phyloP scores from a whole-genome alignment of 2,888 invertebrate species.

The Sinelater perroti region DNA sequence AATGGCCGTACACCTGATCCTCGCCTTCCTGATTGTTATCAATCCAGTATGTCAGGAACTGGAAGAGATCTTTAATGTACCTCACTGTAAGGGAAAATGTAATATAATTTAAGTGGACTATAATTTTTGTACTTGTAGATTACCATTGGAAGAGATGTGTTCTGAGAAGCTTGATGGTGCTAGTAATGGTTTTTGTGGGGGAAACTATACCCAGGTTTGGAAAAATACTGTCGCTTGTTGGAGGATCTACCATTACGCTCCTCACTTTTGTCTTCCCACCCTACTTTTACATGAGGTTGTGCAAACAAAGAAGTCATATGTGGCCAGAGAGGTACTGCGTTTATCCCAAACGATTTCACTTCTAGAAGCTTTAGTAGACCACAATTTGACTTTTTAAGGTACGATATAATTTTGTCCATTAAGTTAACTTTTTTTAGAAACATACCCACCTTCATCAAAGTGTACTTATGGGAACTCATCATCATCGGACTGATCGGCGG shows the following conservation, averaged over 20 bases:
- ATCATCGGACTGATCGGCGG: constrained; percentile 69
- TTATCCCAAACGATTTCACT: too few relatives aligned
- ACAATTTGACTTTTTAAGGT: not conserved
- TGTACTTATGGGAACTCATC: constrained; percentile 70
- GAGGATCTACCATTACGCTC: constrained; percentile 74
- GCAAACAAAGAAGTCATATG: constrained; percentile 59
- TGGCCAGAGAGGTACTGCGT: constrained; percentile 61
- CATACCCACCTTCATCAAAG: constrained; percentile 66
- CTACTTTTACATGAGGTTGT: constrained; percentile 71
- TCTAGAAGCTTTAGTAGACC: not conserved
- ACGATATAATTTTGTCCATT: not conserved
- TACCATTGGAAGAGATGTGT: constrained; percentile 68
- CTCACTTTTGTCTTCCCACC: constrained; percentile 75
- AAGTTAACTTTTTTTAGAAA: constrained; percentile 63
- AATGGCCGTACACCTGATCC: constrained; percentile 71
- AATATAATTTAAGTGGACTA: not conserved
- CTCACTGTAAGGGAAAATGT: constrained; percentile 62
- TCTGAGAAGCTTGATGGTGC: constrained; percentile 67
- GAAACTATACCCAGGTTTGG: constrained; percentile 76
- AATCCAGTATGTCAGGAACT: constrained; percentile 77
- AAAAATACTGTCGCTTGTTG: constrained; percentile 73
- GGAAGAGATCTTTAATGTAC: constrained; percentile 71
- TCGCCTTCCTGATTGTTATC: constrained; percentile 74
- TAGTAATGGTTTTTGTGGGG: constrained; percentile 70
- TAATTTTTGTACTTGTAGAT: constrained; percentile 59